phyloP scores from a whole-genome alignment of 1,140 invertebrate genomes.

The Megalopta genalis region DNA sequence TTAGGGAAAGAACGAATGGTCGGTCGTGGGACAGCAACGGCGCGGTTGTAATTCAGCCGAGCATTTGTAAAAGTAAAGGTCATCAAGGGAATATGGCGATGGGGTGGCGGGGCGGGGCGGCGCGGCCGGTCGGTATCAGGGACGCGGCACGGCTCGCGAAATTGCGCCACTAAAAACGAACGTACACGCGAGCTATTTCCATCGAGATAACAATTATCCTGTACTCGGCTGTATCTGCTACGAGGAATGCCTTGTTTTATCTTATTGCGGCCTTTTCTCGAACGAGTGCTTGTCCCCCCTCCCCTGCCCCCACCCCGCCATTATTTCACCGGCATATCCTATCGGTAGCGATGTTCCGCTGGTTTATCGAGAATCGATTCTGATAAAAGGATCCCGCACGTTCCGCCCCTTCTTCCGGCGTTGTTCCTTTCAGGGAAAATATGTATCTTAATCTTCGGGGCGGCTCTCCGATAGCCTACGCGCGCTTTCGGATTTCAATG shows the following conservation, averaged over 20 bases:
- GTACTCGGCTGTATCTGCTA: neutral
- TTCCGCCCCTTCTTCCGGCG: neutral
- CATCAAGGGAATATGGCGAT: conserved; percentile 31
- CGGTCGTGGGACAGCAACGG: neutral
- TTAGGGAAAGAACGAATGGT: conserved; percentile 4
- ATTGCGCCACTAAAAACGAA: conserved; percentile 36
- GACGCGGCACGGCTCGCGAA: conserved; percentile 1
- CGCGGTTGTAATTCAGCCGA: conserved; percentile 21
- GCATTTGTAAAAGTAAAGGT: conserved; percentile 30
- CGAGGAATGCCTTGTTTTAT: conserved; percentile 9
- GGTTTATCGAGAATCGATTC: conserved; percentile 28
- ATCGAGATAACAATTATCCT: conserved; percentile 38
- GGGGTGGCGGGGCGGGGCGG: too few relatives aligned
- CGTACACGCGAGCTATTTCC: conserved; percentile 14
- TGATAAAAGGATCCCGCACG: neutral
- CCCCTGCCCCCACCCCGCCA: too few relatives aligned
- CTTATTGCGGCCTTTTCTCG: neutral
- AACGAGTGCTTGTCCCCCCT: neutral
- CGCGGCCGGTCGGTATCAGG: conserved; percentile 1
- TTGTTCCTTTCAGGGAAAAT: too few relatives aligned
- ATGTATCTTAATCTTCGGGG: too few relatives aligned
- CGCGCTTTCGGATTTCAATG: too few relatives aligned
- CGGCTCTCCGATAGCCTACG: too few relatives aligned
- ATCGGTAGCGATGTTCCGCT: neutral
- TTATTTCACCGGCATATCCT: conserved; percentile 14